Base-by-base conservation (phyloP, 2,113 vertebrate genomes). In the Oceanites oceanicus region DNA sequence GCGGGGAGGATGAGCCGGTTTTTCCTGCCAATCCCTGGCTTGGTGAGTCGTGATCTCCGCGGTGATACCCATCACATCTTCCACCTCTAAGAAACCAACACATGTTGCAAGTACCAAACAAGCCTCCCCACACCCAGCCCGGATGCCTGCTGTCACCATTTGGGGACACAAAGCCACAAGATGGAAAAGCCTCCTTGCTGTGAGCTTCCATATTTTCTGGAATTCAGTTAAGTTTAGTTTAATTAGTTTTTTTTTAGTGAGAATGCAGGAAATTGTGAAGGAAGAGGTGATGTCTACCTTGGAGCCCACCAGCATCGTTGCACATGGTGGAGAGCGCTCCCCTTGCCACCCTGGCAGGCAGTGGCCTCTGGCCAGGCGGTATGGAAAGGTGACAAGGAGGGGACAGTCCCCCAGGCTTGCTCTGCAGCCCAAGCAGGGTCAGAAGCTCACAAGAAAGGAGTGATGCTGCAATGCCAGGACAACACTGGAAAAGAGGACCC, bases 1-100 rank as follows among this genome's bases (percentile, higher is more conserved):
- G 84, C 1, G 18, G 53, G 38, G 74, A 93, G 5, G 40, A 75
- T 95, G 94, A 97, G 78, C 65, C 90, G 71, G 26, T 87, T 94
- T 92, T 96, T 96, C 79, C 83, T 89, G 83, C 53, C 2, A 17
- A 50, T 86, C 67, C 86, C 29, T 91, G 63, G 19, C 47, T 86
- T 1, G 0, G 9, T 36, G 34, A 76, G 65, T 55, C 2, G 16
- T 1, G 5, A 55, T 81, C n/a, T 85, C 26, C 2, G 30, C 0
- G 1, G 36, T 86, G 75, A 90, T 76, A 91, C 40, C 30, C 6
- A 10, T 91, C 20, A 78, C 49, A 82, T 91, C 93, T 90, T 95
- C 80, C 19, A 5, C 74, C 21, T 73, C 36, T 65, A 78, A 78
- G 65, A 86, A 84, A 74, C 18, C 40, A 74, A 94, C 86, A 91